Conservation (phyloP, 1,140 invertebrate species). For the Orius insidiosus region DNA sequence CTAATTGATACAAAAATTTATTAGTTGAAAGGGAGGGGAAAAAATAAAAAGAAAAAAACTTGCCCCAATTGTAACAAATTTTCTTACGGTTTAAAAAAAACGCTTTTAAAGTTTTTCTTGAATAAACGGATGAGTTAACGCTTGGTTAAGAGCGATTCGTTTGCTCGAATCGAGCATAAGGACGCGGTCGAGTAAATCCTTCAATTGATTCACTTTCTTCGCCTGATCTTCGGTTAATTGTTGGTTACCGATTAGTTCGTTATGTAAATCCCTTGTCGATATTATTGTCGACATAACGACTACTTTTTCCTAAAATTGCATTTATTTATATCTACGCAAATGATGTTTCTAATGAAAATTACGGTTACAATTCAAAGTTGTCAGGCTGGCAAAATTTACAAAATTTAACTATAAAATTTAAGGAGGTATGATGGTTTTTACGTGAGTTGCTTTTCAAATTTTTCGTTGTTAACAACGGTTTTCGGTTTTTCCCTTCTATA, state of each 20-base stretch:
- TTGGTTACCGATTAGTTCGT: conserved; percentile 73
- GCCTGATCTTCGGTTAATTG: conserved; percentile 78
- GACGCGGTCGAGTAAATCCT: conserved; percentile 85
- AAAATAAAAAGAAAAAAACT: too few species aligned
- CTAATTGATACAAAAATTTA: too few species aligned
- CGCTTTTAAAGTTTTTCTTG: conserved; percentile 61
- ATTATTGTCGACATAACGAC: conserved; percentile 87
- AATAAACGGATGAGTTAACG: conserved; percentile 91
- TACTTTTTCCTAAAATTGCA: conserved; percentile 71
- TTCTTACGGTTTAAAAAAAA: background rate
- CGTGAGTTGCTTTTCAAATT: too few species aligned
- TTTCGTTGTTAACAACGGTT: too few species aligned
- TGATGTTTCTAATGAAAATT: too few species aligned
- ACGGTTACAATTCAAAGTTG: too few species aligned
- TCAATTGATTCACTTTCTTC: conserved; percentile 79
- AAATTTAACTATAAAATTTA: conserved; percentile 11
- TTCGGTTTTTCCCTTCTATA: too few species aligned
- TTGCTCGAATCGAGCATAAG: conserved; percentile 86
- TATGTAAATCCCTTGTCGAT: conserved; percentile 61
- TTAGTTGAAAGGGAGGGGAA: too few species aligned
- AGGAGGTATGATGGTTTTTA: too few species aligned
- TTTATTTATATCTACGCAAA: too few species aligned
- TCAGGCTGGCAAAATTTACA: too few species aligned
- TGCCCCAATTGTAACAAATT: too few species aligned
- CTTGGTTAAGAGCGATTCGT: conserved; percentile 82